Conservation (phyloP, 1,140 invertebrate genomes). For the Sitophilus oryzae region DNA sequence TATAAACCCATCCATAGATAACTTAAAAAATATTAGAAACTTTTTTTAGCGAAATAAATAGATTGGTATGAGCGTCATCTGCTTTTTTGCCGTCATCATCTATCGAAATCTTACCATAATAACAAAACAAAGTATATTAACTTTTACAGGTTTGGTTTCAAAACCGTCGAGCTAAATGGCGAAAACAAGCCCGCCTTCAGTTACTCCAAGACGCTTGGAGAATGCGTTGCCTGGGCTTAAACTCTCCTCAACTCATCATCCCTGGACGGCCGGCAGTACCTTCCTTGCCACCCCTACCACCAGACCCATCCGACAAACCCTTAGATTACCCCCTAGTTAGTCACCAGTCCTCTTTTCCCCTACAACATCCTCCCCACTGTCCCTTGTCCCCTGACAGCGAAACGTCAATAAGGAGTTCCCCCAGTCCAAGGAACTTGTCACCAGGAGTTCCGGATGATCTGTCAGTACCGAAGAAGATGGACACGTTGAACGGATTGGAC, state of each 20-base stretch:
- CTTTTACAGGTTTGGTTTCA: slow-evolving; percentile 92
- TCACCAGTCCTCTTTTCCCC: slow-evolving; percentile 19
- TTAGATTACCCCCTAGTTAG: slow-evolving; percentile 29
- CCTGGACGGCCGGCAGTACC: slow-evolving; percentile 18
- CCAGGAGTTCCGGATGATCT: slow-evolving; percentile 40
- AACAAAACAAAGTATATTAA: no score
- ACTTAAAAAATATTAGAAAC: no score
- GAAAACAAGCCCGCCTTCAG: slow-evolving; percentile 78
- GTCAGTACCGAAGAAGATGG: slow-evolving; percentile 33
- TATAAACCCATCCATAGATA: no score
- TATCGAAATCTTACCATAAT: no score
- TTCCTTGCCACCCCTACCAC: background rate
- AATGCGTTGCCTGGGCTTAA: slow-evolving; percentile 77
- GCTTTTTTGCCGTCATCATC: no score
- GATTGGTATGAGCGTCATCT: no score
- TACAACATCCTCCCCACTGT: slow-evolving; percentile 14
- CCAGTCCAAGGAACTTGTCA: slow-evolving; percentile 35
- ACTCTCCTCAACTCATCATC: slow-evolving; percentile 53
- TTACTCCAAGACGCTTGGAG: slow-evolving; percentile 83
- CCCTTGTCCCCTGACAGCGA: slow-evolving; percentile 36
- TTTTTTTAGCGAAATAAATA: no score
- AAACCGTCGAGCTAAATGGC: slow-evolving; percentile 81
- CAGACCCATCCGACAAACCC: slow-evolving; percentile 29
- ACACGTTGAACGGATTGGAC: background rate
- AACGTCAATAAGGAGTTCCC: slow-evolving; percentile 33